phyloP scores from a whole-genome alignment of 2,888 invertebrate genomes.

The Zeuzera pyrina region DNA sequence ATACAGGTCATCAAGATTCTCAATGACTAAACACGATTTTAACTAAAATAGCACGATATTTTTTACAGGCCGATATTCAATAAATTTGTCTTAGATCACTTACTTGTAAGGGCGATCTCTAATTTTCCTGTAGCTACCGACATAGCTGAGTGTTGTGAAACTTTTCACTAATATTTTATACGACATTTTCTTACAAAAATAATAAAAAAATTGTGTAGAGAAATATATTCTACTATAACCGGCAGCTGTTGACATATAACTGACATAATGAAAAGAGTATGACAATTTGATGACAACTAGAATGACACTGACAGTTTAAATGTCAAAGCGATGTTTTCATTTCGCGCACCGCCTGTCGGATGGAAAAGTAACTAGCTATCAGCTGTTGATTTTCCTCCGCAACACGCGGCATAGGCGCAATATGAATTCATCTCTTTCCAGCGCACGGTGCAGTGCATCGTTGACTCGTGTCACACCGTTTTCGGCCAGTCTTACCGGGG shows the following conservation, averaged over 20 bases:
- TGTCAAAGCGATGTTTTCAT: conserved; percentile 23
- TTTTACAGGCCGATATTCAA: no score
- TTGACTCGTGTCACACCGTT: conserved; percentile 48
- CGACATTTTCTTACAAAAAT: conserved; percentile 33
- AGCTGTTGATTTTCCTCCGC: conserved; percentile 58
- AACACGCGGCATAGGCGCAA: conserved; percentile 55
- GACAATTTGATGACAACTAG: background rate
- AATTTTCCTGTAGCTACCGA: conserved; percentile 53
- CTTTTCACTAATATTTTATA: conserved; percentile 45
- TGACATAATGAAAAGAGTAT: background rate
- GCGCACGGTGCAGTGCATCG: conserved; percentile 45
- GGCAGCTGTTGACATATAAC: background rate
- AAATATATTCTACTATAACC: background rate
- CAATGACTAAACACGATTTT: no score
- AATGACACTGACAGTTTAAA: conserved; percentile 10
- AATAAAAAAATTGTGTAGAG: background rate
- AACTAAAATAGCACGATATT: no score
- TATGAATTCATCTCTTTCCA: conserved; percentile 63
- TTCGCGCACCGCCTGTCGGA: conserved; percentile 36
- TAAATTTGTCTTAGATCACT: conserved; percentile 26
- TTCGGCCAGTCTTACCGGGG: conserved; percentile 37
- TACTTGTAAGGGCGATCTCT: conserved; percentile 47
- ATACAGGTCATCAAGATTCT: no score
- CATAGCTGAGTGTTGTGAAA: conserved; percentile 49
- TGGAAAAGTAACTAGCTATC: conserved; percentile 33